Conservation (phyloP, 2,797 vertebrate genomes). For the Octomys mimax region DNA sequence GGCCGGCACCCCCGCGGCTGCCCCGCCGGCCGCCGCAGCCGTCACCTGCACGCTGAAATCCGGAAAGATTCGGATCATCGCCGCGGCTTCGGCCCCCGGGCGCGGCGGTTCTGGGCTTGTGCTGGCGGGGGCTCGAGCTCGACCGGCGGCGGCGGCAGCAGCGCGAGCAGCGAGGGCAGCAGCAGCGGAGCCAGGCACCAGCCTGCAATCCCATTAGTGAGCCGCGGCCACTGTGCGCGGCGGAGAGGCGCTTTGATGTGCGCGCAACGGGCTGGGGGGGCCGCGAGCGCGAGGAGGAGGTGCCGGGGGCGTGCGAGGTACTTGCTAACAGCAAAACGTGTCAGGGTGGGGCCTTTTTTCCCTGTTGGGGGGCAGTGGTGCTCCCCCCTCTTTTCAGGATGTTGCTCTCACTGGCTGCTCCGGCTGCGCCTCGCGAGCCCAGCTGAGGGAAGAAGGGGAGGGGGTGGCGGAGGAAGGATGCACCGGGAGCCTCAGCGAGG, state of each 20-base stretch:
- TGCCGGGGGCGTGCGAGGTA: constrained; percentile 80
- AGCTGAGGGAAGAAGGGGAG: constrained; percentile 85
- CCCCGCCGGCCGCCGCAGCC: constrained; percentile 93
- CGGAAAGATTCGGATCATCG: constrained; percentile 98
- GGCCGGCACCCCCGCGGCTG: constrained; percentile 92
- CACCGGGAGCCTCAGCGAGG: constrained; percentile 83
- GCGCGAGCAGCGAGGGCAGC: constrained; percentile 87
- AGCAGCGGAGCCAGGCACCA: constrained; percentile 91
- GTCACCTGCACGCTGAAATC: constrained; percentile 99
- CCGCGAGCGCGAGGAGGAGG: constrained; percentile 73
- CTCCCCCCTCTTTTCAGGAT: constrained; percentile 83
- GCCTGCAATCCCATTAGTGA: constrained; percentile 94
- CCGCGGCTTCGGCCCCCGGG: constrained; percentile 89
- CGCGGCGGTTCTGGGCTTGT: constrained; percentile 87
- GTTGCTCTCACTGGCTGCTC: constrained; percentile 83
- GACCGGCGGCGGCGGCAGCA: constrained; percentile 86
- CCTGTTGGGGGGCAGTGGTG: constrained; percentile 74
- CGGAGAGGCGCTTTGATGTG: constrained; percentile 91
- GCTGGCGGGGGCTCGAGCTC: constrained; percentile 89
- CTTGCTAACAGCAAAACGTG: constrained; percentile 87
- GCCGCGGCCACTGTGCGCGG: constrained; percentile 88
- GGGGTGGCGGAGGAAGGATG: constrained; percentile 84
- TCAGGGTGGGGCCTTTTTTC: constrained; percentile 82
- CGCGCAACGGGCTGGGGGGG: constrained; percentile 83
- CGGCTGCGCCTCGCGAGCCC: constrained; percentile 82